Percentiles rank a stretch among this genome's conserved stretches.
Conservation (phyloP, 2,113 vertebrate genomes). For the Lepus europaeus region DNA sequence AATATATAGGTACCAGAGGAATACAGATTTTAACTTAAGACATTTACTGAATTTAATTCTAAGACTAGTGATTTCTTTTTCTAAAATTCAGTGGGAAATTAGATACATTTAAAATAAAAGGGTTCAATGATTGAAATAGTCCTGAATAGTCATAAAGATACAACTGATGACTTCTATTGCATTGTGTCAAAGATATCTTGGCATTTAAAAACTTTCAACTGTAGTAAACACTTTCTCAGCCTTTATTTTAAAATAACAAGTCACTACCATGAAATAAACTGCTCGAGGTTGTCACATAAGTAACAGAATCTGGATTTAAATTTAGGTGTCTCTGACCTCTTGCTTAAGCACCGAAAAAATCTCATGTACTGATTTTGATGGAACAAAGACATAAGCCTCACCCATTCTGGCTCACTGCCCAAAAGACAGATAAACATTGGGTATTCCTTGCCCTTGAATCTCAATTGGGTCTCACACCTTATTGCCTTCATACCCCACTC, state of each 20-base stretch:
- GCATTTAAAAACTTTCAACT: constrained; percentile 61
- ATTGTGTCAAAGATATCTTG: constrained; percentile 27
- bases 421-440: too few species aligned
- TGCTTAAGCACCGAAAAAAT: background rate
- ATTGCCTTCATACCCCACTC: too few species aligned
- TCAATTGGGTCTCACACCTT: too few species aligned
- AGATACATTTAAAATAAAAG: constrained; percentile 67
- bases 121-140: constrained; percentile 55
- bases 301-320: constrained; percentile 39
- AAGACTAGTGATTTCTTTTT: constrained; percentile 82
- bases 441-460: too few species aligned
- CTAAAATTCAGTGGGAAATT: constrained; percentile 77
- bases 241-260: constrained; percentile 58
- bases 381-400: too few species aligned
- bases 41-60: constrained; percentile 80
- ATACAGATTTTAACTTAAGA: constrained; percentile 81
- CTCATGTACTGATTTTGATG: background rate
- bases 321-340: background rate
- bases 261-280: constrained; percentile 25
- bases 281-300: background rate
- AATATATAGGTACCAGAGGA: constrained; percentile 75
- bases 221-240: constrained; percentile 40
- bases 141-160: constrained; percentile 64
- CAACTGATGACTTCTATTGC: constrained; percentile 74
- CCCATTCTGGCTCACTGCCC: too few species aligned